phyloP scores from a whole-genome alignment of 2,113 vertebrate species.

The Vimba vimba region DNA sequence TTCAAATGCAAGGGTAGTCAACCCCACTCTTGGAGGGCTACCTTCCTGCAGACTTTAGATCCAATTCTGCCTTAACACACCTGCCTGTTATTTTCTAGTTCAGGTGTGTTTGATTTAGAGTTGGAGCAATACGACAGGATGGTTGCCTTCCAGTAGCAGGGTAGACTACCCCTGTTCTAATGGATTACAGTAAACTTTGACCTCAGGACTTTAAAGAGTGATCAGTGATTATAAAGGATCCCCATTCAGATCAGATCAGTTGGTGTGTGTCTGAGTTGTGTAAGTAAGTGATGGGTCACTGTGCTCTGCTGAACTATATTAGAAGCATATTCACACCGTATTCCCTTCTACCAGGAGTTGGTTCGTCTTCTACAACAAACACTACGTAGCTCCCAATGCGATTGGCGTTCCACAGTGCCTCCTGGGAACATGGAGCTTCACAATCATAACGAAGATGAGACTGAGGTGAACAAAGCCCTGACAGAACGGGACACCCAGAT shows the following conservation, averaged over 20 bases:
- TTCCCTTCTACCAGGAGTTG: conserved; percentile 81
- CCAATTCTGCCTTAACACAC: not conserved
- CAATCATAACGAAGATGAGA: conserved; percentile 61
- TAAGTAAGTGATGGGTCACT: not conserved
- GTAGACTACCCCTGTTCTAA: not conserved
- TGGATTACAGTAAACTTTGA: conserved; percentile 2
- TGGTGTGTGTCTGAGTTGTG: not conserved
- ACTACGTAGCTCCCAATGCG: conserved; percentile 87
- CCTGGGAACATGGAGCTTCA: not conserved
- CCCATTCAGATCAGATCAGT: not conserved
- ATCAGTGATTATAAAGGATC: not conserved
- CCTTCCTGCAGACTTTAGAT: not conserved
- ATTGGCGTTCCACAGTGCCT: conserved; percentile 68
- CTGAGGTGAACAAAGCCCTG: conserved; percentile 66
- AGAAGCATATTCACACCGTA: not conserved
- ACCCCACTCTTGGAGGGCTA: not conserved
- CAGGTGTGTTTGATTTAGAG: not conserved
- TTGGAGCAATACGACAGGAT: not conserved
- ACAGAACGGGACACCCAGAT: conserved; percentile 87
- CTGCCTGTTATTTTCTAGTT: not conserved
- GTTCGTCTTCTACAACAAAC: conserved; percentile 96
- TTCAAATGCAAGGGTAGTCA: not conserved
- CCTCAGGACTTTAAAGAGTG: not conserved
- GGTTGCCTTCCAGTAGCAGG: not conserved
- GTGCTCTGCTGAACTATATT: not conserved